Evolutionary conservation across 2,113 vertebrate species (phyloP).

Genomic region (Leucopsar rothschildi): DNA sequence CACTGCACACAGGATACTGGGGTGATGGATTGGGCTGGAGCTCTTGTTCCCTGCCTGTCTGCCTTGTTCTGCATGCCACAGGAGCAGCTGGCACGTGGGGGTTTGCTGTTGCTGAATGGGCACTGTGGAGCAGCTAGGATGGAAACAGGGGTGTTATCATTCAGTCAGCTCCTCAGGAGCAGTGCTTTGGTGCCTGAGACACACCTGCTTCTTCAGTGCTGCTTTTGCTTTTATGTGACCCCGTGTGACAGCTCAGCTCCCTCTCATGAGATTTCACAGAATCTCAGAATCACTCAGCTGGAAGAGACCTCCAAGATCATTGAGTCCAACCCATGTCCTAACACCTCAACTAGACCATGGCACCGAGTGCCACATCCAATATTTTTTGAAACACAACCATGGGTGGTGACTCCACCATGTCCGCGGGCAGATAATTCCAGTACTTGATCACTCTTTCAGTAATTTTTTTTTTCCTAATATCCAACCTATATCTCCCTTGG

Average conservation of each 20-base stretch:
- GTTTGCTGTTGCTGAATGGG: not conserved
- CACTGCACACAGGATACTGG: fast-evolving
- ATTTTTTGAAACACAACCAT: not conserved
- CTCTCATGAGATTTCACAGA: not conserved
- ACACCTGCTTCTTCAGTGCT: not conserved
- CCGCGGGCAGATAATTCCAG: fast-evolving
- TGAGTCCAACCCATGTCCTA: not conserved
- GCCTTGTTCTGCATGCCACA: fast-evolving
- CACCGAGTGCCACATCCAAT: not conserved
- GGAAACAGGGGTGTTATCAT: not conserved
- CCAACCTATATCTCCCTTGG: not conserved
- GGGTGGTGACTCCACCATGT: not conserved
- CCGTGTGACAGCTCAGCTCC: fast-evolving
- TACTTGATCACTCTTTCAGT: not conserved
- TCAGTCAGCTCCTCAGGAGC: not conserved
- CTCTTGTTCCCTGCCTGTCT: not conserved
- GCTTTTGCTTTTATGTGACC: not conserved
- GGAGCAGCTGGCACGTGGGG: not conserved
- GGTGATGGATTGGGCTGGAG: not conserved
- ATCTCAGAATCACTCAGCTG: not conserved
- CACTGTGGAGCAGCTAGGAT: not conserved
- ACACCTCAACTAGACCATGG: not conserved
- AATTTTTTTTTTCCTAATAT: not conserved
- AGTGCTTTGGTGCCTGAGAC: not conserved
- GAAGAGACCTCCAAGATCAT: not conserved